A percentile compares a stretch with the other conserved stretches of the same genome.
Conservation (phyloP, 2,113 vertebrate species). For the Nesoenas mayeri region DNA sequence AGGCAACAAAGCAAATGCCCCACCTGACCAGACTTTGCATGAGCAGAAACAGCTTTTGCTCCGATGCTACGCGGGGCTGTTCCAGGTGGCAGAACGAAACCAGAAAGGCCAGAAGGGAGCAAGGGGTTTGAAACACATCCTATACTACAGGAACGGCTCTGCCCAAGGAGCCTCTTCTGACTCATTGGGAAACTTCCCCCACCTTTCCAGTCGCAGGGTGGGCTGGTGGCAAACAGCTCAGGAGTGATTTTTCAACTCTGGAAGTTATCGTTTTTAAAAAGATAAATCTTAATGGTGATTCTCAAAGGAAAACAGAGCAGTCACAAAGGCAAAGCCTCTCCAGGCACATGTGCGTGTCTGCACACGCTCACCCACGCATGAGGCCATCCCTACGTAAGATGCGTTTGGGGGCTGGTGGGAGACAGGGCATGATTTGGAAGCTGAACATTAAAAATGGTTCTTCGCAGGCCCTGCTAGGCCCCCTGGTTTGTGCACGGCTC, state of each 20-base stretch:
- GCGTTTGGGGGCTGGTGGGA: slow-evolving; percentile 10
- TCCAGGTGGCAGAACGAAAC: background rate
- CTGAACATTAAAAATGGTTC: slow-evolving; percentile 50
- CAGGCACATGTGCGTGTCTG: background rate
- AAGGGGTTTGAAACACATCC: background rate
- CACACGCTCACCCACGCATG: background rate
- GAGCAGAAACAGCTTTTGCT: background rate
- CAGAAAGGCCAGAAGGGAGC: background rate
- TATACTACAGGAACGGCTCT: background rate
- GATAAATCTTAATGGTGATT: background rate
- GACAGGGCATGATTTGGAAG: slow-evolving; percentile 46
- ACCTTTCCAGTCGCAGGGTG: background rate
- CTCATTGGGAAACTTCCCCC: background rate
- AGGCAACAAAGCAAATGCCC: background rate
- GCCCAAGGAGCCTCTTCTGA: background rate
- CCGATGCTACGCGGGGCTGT: background rate
- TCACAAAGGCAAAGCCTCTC: background rate
- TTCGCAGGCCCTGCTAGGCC: slow-evolving; percentile 45
- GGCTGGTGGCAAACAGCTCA: background rate
- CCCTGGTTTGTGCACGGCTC: background rate
- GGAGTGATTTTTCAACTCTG: background rate
- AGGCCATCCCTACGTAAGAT: background rate
- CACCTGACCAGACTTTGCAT: background rate
- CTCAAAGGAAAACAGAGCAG: background rate
- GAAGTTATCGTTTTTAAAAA: background rate